Evolutionary conservation across 2,888 invertebrate species (phyloP).

Genomic region (Coenonympha arcania): DNA sequence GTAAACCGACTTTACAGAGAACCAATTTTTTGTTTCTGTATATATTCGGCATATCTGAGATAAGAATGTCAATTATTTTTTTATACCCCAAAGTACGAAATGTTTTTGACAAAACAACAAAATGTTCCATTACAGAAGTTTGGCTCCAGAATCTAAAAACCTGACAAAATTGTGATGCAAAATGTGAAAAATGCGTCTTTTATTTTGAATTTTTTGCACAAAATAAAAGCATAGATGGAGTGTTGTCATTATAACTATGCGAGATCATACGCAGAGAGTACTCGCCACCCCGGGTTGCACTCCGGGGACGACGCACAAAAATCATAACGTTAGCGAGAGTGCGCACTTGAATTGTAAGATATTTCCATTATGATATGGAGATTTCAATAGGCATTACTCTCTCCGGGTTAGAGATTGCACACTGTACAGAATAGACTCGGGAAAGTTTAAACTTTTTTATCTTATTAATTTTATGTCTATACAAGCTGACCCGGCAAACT

Average conservation of each 20-base stretch:
- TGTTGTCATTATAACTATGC: constrained; percentile 24
- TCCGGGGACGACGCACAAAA: constrained; percentile 17
- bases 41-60: too few relatives aligned
- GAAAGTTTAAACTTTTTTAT: neutral
- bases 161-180: neutral
- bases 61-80: too few relatives aligned
- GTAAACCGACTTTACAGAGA: too few relatives aligned
- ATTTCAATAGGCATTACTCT: constrained; percentile 11
- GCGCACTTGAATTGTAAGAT: constrained; percentile 23
- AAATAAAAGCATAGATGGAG: constrained; percentile 19
- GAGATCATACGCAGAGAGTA: constrained; percentile 21
- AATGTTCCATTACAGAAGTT: too few relatives aligned
- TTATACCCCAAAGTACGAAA: too few relatives aligned
- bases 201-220: constrained; percentile 1
- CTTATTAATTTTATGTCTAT: too few relatives aligned
- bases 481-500: too few relatives aligned
- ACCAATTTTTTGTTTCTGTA: too few relatives aligned
- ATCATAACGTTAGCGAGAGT: constrained; percentile 23
- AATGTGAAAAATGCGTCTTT: neutral
- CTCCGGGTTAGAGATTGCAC: neutral
- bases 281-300: constrained; percentile 19
- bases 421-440: neutral
- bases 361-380: constrained; percentile 20
- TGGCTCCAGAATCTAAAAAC: too few relatives aligned
- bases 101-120: too few relatives aligned